Base-by-base conservation (phyloP, 2,888 invertebrate species). In the Eupithecia inturbata region DNA sequence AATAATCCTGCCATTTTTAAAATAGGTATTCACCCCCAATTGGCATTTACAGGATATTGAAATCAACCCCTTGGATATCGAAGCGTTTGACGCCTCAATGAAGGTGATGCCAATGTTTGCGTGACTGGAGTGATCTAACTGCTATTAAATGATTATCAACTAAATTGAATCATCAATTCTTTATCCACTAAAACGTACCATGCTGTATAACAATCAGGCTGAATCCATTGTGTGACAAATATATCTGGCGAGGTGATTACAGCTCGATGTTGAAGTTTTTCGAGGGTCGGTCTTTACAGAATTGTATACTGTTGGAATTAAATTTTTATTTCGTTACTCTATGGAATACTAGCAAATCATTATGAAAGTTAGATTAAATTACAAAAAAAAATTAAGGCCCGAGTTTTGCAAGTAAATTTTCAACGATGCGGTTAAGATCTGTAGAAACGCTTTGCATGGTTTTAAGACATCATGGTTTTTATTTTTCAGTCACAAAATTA, bases 51-150 rank as follows among this genome's bases (percentile, higher is more conserved):
- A 94, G 94, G 94, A 94, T 79, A 91, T 88, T 85, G 88, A 91
- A 79, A 91, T 93, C 80, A 88, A 82, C 72, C 89, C 89, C 70
- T 87, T 83, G 77, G 93, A 94, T 83, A 91, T 94, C 86, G 92
- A 94, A 79, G 93, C 93, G 76, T 94, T 94, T 85, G 94, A 94
- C 85, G 91, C 93, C 71, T 94, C 92, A 74, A 94, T 94, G 80
- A 94, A 94, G 94, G 94, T 94, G 93, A 93, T 81, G 79, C 85
- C 86, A 85, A 82, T 86, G 83, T 83, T 84, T 79, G 85, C 82
- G 84, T 85, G 82, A 81, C 74, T 71, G 70, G 70, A 79, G 80
- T 88, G 83, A 64, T 79, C 82, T 84, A 86, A 87, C 85, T 82
- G 80, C 81, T 78, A 80, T 81, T 83, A 79, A 81, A 76, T 73